Conservation (phyloP, 2,113 vertebrate genomes). For the Psilopsiagon aymara region DNA sequence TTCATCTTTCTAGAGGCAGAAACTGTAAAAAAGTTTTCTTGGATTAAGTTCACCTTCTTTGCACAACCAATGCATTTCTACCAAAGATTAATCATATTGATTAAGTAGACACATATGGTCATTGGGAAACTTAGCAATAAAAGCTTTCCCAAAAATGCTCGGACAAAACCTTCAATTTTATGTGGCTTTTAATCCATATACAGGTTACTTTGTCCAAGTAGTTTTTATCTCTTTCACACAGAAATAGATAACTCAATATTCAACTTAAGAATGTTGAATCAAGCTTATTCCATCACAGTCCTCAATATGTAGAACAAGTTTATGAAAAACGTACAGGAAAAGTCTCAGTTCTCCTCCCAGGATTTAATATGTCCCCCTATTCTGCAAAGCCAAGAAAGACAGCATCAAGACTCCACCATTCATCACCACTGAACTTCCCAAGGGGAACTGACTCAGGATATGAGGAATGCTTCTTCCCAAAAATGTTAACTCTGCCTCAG, state of each 20-base stretch:
- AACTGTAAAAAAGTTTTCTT: neutral
- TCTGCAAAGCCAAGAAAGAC: neutral
- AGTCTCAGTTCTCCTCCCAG: neutral
- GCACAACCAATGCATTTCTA: neutral
- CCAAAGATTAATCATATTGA: neutral
- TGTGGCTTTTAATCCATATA: neutral
- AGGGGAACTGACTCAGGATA: neutral
- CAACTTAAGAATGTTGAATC: neutral
- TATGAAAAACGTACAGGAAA: neutral
- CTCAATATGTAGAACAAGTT: neutral
- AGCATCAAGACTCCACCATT: neutral
- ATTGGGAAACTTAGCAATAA: neutral
- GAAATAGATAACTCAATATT: neutral
- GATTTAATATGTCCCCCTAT: neutral
- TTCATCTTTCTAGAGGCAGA: neutral
- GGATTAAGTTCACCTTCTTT: slow-evolving; percentile 17
- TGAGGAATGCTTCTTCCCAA: neutral
- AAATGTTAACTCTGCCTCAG: neutral
- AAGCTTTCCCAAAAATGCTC: neutral
- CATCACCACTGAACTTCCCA: neutral
- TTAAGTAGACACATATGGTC: neutral
- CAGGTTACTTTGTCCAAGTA: neutral
- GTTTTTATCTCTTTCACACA: neutral
- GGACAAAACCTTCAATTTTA: neutral
- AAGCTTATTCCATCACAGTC: neutral